These are phyloP conservation scores for Chrysogorgia sp. DNA, from an alignment of 92 coral and sea anemone species.

Conservation along the genomic window DNA sequence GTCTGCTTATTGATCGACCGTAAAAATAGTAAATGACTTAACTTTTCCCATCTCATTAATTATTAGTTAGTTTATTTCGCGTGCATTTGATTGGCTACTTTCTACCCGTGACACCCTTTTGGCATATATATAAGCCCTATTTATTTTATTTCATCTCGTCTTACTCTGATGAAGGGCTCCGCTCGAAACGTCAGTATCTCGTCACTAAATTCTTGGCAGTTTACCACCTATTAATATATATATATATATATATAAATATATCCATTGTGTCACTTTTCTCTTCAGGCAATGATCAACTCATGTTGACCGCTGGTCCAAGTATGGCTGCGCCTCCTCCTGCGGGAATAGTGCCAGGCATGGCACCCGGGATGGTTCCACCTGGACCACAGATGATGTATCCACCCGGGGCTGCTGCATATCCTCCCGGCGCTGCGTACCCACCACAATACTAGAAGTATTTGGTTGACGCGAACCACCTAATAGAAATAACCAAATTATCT, in stretches of 20 bases:
- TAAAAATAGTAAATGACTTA: too few species aligned
- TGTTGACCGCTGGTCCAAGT: constrained; percentile 96
- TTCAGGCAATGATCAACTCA: constrained; percentile 87
- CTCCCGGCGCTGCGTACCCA: constrained; percentile 29
- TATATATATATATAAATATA: too few species aligned
- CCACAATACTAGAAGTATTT: constrained; percentile 27
- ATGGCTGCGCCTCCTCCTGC: constrained; percentile 67
- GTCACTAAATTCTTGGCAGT: background rate
- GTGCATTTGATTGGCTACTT: too few species aligned
- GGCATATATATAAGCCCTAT: too few species aligned
- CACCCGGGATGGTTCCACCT: constrained; percentile 62
- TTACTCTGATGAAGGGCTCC: too few species aligned
- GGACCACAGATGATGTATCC: constrained; percentile 44
- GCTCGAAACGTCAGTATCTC: too few species aligned
- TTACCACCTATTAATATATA: background rate
- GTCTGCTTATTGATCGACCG: too few species aligned
- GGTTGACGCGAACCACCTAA: background rate
- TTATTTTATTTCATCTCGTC: too few species aligned
- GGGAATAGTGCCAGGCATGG: constrained; percentile 73
- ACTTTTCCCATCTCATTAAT: too few species aligned
- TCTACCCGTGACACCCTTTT: too few species aligned
- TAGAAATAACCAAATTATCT: constrained; percentile 36
- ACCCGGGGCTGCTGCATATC: constrained; percentile 15
- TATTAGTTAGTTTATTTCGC: too few species aligned
- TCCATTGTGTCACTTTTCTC: too few species aligned